Conservation (phyloP, 2,888 invertebrate genomes). For the Leptinotarsa peninsularis region DNA sequence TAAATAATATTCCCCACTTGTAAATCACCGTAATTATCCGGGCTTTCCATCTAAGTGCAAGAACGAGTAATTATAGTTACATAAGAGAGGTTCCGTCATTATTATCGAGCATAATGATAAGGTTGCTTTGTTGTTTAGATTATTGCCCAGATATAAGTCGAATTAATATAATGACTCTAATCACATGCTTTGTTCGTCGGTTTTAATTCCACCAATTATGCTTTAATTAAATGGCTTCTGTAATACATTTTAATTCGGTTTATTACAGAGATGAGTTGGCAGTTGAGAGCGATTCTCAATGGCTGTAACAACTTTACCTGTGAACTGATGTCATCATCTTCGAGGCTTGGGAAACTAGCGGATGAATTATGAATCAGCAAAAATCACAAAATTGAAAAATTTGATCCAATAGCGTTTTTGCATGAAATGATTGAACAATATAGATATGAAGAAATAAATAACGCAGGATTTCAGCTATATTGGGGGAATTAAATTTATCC, state of each 20-base stretch:
- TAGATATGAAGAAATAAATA: no score
- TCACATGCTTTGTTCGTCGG: slow-evolving; percentile 47
- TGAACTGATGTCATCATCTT: not conserved
- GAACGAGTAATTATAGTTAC: slow-evolving; percentile 37
- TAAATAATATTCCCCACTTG: slow-evolving; percentile 35
- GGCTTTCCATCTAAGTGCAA: slow-evolving; percentile 35
- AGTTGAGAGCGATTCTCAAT: slow-evolving; percentile 25
- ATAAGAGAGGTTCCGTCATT: slow-evolving; percentile 27
- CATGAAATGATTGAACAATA: no score
- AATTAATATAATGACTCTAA: slow-evolving; percentile 50
- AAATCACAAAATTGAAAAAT: no score
- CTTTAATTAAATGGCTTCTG: slow-evolving; percentile 44
- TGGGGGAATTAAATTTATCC: no score
- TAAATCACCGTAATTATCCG: slow-evolving; percentile 35
- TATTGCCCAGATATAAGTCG: slow-evolving; percentile 43
- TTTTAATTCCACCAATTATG: slow-evolving; percentile 47
- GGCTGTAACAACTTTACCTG: not conserved
- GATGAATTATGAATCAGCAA: no score
- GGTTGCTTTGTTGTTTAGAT: slow-evolving; percentile 43
- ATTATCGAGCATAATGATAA: slow-evolving; percentile 41
- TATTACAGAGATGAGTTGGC: slow-evolving; percentile 31
- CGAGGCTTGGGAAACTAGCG: no score
- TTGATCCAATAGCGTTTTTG: no score
- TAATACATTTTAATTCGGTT: slow-evolving; percentile 40
- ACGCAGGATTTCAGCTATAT: no score